phyloP scores from a whole-genome alignment of 2,113 vertebrate species.

The Dunckerocampus dactyliophorus region DNA sequence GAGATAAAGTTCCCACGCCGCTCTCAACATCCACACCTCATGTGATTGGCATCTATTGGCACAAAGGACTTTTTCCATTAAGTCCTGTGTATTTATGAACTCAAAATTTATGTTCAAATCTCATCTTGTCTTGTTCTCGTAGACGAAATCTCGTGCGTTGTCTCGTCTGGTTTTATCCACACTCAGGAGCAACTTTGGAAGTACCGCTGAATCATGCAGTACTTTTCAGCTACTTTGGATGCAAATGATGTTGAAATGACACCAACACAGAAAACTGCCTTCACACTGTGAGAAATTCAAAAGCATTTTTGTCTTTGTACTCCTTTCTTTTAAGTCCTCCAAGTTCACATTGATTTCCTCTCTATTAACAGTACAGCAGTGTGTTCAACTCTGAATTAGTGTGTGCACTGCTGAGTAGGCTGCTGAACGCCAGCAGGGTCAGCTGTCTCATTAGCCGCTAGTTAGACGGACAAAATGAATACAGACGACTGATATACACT shows the following conservation, averaged over 20 bases:
- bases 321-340: constrained; percentile 24
- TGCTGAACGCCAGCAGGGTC: constrained; percentile 32
- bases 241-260: constrained; percentile 20
- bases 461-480: constrained; percentile 23
- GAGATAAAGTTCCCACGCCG: too few species aligned
- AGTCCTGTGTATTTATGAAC: too few species aligned
- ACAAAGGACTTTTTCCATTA: too few species aligned
- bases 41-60: too few species aligned
- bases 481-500: constrained; percentile 19
- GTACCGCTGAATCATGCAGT: not conserved
- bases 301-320: constrained; percentile 13
- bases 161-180: too few species aligned
- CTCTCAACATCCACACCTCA: too few species aligned
- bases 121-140: too few species aligned
- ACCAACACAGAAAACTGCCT: constrained; percentile 14
- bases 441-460: constrained; percentile 34
- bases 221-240: constrained; percentile 9
- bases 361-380: constrained; percentile 34
- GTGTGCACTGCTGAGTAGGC: constrained; percentile 23
- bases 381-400: constrained; percentile 29
- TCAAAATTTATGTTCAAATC: too few species aligned
- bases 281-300: constrained; percentile 24
- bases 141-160: too few species aligned
- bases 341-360: constrained; percentile 31
- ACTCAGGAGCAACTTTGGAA: too few species aligned